Base-by-base conservation (phyloP, 2,113 vertebrate species). In the Dinomys branickii region DNA sequence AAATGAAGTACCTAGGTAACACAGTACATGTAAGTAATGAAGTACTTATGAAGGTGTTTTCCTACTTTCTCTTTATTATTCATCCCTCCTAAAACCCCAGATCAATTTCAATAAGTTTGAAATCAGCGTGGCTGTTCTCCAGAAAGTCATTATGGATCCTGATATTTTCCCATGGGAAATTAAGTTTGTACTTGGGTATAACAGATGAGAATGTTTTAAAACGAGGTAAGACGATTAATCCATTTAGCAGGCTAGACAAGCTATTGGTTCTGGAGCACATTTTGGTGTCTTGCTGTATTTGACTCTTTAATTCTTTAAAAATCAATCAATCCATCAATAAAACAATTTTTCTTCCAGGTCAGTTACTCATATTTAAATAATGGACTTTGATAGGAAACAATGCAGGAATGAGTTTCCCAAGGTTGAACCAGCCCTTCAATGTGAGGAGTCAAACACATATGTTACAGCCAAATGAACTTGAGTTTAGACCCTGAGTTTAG, bases 21-120 rank as follows among this genome's bases (percentile, higher is more conserved):
- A 82, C 11, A 61, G 3, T 47, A 30, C 1, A 65, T 93, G 11
- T 73, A 88, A 38, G 38, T 33, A 95, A 75, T 80, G 16, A 83
- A 7, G 26, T 33, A 67, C 4, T 28, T 92, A 84, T 52, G 71
- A 58, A 80, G 44, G 58, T 90, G 28, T 9, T 61, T 87, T 75
- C 58, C 26, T 71, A 47, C 38, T 83, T 97, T 86, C 30, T 85
- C 16, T 30, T 58, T 78, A 63, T 84, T 83, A 75, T 56, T 26
- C 47, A 80, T 26, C 26, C 47, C 12, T 85, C 52, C 2, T 65
- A 61, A 88, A 77, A 6, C 44, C 3, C 35, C 58, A 93, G 59
- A 91, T 97, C 35, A 61, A 93, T 88, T 85, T 86, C 50, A 75
- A 17, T 61, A 71, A 41, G 22, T 59, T 91, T 90, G 58, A 92